Evolutionary conservation across 1,140 invertebrate species (phyloP).

Genomic region (Caerostris extrusa): DNA sequence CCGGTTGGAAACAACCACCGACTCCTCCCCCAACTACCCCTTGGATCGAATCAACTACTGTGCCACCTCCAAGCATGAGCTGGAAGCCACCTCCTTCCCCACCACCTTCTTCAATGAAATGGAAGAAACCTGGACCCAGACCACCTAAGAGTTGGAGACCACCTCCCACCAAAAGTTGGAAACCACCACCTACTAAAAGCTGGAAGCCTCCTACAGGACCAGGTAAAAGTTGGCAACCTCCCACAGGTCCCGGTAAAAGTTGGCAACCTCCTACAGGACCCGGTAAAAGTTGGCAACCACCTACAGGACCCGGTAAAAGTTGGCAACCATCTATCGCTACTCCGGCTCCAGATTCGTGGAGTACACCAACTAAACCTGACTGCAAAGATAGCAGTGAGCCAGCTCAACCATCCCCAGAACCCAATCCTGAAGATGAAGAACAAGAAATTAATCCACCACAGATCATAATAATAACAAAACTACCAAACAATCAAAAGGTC

Average conservation of each 20-base stretch:
- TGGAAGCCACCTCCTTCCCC: constrained; percentile 46
- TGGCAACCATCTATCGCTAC: constrained; percentile 71
- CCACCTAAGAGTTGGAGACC: constrained; percentile 58
- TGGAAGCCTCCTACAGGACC: constrained; percentile 60
- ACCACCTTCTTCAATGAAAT: constrained; percentile 51
- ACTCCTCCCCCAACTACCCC: constrained; percentile 36
- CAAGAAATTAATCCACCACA: constrained; percentile 47
- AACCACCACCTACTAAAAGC: constrained; percentile 64
- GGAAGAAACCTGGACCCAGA: constrained; percentile 53
- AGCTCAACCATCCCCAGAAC: constrained; percentile 1
- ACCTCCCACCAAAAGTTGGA: constrained; percentile 67
- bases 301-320: constrained; percentile 4
- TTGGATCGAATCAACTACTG: constrained; percentile 40
- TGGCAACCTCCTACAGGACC: constrained; percentile 54
- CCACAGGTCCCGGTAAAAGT: constrained; percentile 1
- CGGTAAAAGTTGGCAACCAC: constrained; percentile 62
- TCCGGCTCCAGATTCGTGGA: constrained; percentile 44
- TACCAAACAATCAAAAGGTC: constrained; percentile 31
- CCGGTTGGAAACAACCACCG: constrained; percentile 36
- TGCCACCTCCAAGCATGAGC: constrained; percentile 1
- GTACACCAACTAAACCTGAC: constrained; percentile 46
- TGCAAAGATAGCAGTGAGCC: constrained; percentile 52
- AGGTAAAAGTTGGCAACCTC: constrained; percentile 66
- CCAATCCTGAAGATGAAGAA: constrained; percentile 39
- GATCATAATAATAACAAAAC: constrained; percentile 64